phyloP scores from a whole-genome alignment of 2,113 vertebrate species.

The Ia io region DNA sequence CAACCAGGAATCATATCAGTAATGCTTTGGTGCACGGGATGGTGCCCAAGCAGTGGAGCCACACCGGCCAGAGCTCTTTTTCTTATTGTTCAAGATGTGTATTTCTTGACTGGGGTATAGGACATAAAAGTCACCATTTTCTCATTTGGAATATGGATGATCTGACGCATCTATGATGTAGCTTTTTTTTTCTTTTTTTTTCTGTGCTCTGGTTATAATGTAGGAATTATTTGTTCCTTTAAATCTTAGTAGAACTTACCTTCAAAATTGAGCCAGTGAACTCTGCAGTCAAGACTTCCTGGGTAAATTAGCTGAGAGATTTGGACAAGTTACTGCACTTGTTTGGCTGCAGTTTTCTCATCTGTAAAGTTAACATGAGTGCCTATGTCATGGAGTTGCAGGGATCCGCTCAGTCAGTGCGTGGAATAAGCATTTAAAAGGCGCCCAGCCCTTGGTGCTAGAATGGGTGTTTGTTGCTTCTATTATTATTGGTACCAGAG shows the following conservation, averaged over 20 bases:
- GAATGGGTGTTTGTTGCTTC: not conserved
- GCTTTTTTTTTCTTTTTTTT: not conserved
- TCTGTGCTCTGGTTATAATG: not conserved
- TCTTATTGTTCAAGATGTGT: not conserved
- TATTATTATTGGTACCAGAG: not conserved
- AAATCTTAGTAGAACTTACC: not conserved
- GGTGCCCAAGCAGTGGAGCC: not conserved
- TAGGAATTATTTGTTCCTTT: not conserved
- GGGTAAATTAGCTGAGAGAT: not conserved
- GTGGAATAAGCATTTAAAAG: not conserved
- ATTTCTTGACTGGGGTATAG: not conserved
- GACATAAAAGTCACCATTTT: constrained; percentile 11
- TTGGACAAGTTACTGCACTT: not conserved
- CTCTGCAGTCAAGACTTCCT: not conserved
- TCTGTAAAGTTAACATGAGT: not conserved
- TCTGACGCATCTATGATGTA: not conserved
- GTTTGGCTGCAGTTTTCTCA: not conserved
- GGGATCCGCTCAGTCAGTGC: not conserved
- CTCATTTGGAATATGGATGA: not conserved
- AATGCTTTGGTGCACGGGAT: not conserved
- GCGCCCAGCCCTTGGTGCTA: not conserved
- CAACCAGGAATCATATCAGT: not conserved
- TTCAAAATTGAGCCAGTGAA: not conserved
- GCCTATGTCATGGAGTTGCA: not conserved
- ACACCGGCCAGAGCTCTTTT: not conserved